phyloP scores from a whole-genome alignment of 2,888 invertebrate genomes.

The Dryococelus australis region DNA sequence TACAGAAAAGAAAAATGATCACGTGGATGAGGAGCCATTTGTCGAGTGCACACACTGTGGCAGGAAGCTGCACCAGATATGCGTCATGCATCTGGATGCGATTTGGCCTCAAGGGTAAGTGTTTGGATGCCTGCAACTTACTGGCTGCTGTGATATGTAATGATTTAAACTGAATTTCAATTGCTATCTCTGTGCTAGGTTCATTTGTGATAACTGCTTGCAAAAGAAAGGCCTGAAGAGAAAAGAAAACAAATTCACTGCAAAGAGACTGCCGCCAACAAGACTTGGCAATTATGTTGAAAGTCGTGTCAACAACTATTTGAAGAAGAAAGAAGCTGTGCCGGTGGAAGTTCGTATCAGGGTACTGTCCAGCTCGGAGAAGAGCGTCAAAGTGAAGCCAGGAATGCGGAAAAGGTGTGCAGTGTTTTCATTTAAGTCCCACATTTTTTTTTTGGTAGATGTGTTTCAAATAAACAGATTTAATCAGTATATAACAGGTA shows the following conservation, averaged over 20 bases:
- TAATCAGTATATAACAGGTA: too few relatives aligned
- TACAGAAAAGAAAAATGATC: slow-evolving; percentile 98
- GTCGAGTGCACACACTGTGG: slow-evolving; percentile 96
- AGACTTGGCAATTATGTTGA: slow-evolving; percentile 98
- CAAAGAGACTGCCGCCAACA: slow-evolving; percentile 91
- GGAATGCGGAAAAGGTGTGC: slow-evolving; percentile 81
- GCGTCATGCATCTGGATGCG: slow-evolving; percentile 93
- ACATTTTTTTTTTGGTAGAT: not conserved
- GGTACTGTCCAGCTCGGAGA: slow-evolving; percentile 97
- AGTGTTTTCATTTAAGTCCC: too few relatives aligned
- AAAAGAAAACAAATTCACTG: slow-evolving; percentile 97
- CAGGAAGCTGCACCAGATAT: slow-evolving; percentile 97
- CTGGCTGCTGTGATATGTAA: not conserved
- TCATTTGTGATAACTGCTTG: slow-evolving; percentile 92
- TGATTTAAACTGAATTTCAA: not conserved
- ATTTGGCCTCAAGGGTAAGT: slow-evolving; percentile 95
- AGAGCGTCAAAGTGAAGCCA: slow-evolving; percentile 97
- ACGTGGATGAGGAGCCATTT: slow-evolving; percentile 96
- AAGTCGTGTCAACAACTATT: slow-evolving; percentile 95
- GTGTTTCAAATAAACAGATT: not conserved
- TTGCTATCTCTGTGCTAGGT: slow-evolving; percentile 57
- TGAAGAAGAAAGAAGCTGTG: slow-evolving; percentile 96
- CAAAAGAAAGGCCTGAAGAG: slow-evolving; percentile 90
- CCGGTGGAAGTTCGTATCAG: slow-evolving; percentile 98
- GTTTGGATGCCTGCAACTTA: not conserved